These are phyloP conservation scores for Macrochelys suwanniensis DNA, from an alignment of 2,797 vertebrate species.

Conservation along the genomic window DNA sequence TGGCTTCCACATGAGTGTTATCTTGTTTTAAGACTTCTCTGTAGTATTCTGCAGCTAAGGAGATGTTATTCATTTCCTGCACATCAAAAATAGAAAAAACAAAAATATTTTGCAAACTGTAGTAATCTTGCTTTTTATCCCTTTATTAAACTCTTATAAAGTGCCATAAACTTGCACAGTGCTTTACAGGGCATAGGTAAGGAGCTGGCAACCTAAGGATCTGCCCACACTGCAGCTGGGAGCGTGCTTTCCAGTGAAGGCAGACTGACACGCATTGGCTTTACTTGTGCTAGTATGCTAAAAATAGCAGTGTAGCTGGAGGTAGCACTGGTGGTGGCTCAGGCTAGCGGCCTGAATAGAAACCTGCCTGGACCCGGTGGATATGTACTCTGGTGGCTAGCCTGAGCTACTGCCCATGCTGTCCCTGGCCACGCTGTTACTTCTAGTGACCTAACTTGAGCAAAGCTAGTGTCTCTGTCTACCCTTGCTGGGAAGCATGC, in stretches of 20 bases:
- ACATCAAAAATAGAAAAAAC: conserved; percentile 28
- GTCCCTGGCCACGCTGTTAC: too few relatives aligned
- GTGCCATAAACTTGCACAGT: not conserved
- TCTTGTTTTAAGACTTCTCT: conserved; percentile 97
- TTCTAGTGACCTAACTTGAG: too few relatives aligned
- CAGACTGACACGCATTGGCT: not conserved
- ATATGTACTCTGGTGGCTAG: too few relatives aligned
- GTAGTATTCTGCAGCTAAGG: conserved; percentile 93
- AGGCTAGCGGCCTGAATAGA: too few relatives aligned
- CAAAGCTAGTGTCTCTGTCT: too few relatives aligned
- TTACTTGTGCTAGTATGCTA: not conserved
- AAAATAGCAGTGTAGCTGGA: too few relatives aligned
- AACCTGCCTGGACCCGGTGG: too few relatives aligned
- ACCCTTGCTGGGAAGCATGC: too few relatives aligned
- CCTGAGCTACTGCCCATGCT: too few relatives aligned
- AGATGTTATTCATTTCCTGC: conserved; percentile 96
- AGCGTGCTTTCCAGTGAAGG: not conserved
- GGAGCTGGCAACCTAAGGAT: not conserved
- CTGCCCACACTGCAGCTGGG: not conserved
- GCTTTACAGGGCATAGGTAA: not conserved
- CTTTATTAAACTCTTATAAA: not conserved
- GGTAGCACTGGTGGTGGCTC: too few relatives aligned
- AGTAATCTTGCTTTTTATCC: conserved; percentile 30
- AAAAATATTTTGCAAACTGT: not conserved
- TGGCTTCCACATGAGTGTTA: conserved; percentile 96